Conservation (phyloP, 1,140 invertebrate species). For the Meloidogyne exigua region DNA sequence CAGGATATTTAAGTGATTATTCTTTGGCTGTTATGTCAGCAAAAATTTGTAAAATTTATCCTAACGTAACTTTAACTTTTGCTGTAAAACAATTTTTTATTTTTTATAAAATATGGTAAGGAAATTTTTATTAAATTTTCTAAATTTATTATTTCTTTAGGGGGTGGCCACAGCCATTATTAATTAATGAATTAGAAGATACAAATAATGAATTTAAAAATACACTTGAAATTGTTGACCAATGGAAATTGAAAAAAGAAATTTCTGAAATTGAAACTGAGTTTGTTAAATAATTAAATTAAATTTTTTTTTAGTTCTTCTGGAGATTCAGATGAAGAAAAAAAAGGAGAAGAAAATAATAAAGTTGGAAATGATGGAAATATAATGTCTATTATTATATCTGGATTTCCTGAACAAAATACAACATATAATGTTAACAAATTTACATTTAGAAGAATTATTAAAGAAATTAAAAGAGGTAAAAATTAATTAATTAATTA, state of each 20-base stretch:
- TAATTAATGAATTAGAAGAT: neutral
- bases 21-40: slow-evolving; percentile 14
- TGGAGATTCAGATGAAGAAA: neutral
- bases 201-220: neutral
- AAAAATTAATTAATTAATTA: neutral
- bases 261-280: neutral
- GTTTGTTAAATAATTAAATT: neutral
- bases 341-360: neutral
- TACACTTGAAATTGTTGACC: neutral
- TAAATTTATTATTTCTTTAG: neutral
- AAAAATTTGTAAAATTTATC: slow-evolving; percentile 8
- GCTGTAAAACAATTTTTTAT: slow-evolving; percentile 14
- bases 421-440: slow-evolving; percentile 19
- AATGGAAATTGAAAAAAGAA: neutral
- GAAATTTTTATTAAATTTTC: too few species aligned
- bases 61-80: neutral
- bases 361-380: neutral
- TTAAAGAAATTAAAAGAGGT: slow-evolving; percentile 14
- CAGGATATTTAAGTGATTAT: slow-evolving; percentile 3
- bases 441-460: slow-evolving; percentile 12
- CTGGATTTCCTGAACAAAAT: slow-evolving; percentile 19
- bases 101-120: slow-evolving; percentile 4
- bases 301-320: neutral
- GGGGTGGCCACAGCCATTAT: neutral
- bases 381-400: slow-evolving; percentile 11